A percentile compares a stretch with the other conserved stretches of the same genome.
Evolutionary conservation across 2,797 vertebrate genomes (phyloP).

Genomic region (Craterocephalus amniculus): DNA sequence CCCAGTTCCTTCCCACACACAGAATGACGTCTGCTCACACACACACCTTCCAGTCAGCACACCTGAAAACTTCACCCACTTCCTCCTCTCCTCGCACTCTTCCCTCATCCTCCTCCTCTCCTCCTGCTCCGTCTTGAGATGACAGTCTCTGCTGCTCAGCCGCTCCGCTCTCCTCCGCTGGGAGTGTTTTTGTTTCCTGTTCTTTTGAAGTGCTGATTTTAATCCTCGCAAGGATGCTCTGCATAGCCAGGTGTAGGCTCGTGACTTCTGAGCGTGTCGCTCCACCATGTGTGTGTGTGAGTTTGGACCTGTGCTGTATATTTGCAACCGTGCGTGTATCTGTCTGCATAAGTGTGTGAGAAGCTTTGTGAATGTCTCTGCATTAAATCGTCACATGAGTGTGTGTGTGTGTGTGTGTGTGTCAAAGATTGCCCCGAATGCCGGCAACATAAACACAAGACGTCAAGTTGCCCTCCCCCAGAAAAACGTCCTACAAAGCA

Average conservation of each 20-base stretch:
- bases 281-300: slow-evolving; percentile 46
- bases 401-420: slow-evolving; percentile 41
- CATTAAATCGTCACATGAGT: slow-evolving; percentile 47
- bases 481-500: slow-evolving; percentile 78
- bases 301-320: slow-evolving; percentile 42
- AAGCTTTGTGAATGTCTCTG: slow-evolving; percentile 62
- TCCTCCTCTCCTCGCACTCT: slow-evolving; percentile 48
- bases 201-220: slow-evolving; percentile 87
- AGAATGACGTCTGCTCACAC: slow-evolving; percentile 21
- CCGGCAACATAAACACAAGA: slow-evolving; percentile 65
- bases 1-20: slow-evolving; percentile 2
- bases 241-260: slow-evolving; percentile 78
- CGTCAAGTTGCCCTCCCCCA: slow-evolving; percentile 75
- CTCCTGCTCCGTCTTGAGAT: slow-evolving; percentile 69
- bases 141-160: slow-evolving; percentile 76
- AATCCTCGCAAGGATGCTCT: slow-evolving; percentile 81
- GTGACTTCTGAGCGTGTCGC: slow-evolving; percentile 67
- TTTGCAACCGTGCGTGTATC: slow-evolving; percentile 42
- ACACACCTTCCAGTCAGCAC: slow-evolving; percentile 64
- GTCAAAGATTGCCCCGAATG: slow-evolving; percentile 78
- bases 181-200: slow-evolving; percentile 82
- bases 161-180: slow-evolving; percentile 74
- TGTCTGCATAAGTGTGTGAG: slow-evolving; percentile 50
- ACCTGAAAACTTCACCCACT: slow-evolving; percentile 74
- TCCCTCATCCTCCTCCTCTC: slow-evolving; percentile 53